Evolutionary conservation across 37 sponge, comb jelly and placozoan species (phyloP), one percentile per base, ranked within the genome.

Genomic region (Ephydatia muelleri): DNA sequence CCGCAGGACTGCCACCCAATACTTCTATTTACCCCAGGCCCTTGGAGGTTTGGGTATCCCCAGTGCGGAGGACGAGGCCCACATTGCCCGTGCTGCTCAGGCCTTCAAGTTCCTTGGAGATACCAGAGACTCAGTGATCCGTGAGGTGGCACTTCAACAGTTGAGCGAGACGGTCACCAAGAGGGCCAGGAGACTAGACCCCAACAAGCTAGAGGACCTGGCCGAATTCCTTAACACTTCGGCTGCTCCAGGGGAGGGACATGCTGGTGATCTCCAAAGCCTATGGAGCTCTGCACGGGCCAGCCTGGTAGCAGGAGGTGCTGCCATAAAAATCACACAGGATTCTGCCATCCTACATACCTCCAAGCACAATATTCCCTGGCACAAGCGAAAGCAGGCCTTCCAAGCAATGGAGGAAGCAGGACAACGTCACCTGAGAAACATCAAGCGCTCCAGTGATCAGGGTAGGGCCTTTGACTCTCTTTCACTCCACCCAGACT

Each of bases 21-120:
- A 76, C 34, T 75, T 88, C 70, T 75, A 88, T 38, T 25, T 83
- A 32, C 16, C 75, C 26, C 23, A 49, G 22, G 26, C 12, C 16
- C 65, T 34, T 5, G 86, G 82, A 12, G 91, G 91, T 14, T 39
- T 90, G 33, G 91, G 86, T 31, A 71, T 90, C 16, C 65, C 43
- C 25, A 65, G 73, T 34, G 19, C 82, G 12, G 79, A 78, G 35
- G 84, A 89, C 43, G 32, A 48, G 57, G 57, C 57, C 57, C 57
- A 57, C 16, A 21, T 57, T 57, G 57, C 57, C 57, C 57, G 19
- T 57, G 57, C 57, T 57, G 57, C 57, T 57, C 57, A 57, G 57
- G 57, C 57, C 57, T 57, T 57, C 57, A 57, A 57, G 57, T 57
- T 57, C 57, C 57, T 57, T 57, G 57, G 57, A 57, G 57, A 57